Conservation (phyloP, 2,888 invertebrate species). For the Chymomyza caudatula region DNA sequence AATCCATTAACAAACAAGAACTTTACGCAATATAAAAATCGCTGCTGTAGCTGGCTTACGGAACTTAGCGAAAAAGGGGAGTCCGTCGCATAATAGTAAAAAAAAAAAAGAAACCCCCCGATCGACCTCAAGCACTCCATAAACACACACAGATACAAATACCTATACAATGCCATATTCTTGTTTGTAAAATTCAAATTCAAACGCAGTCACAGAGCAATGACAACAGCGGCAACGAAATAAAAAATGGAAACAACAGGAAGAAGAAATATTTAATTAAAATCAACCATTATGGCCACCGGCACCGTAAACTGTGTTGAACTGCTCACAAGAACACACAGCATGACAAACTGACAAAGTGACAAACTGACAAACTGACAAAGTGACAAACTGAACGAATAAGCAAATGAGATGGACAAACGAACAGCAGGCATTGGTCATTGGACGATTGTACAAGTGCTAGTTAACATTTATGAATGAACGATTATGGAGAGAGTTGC, state of each 20-base stretch:
- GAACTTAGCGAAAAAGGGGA: too few species aligned
- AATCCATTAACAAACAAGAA: too few species aligned
- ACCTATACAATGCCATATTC: background rate
- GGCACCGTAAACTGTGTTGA: constrained; percentile 44
- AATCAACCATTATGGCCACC: constrained; percentile 74
- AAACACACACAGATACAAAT: background rate
- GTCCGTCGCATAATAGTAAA: too few species aligned
- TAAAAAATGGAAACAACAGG: constrained; percentile 70
- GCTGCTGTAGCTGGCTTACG: too few species aligned
- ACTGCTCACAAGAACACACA: constrained; percentile 17
- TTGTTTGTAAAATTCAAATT: background rate
- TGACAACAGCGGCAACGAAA: constrained; percentile 28
- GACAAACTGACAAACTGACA: too few species aligned
- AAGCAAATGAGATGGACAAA: background rate
- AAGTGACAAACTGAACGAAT: background rate
- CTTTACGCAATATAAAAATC: too few species aligned
- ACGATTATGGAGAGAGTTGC: background rate
- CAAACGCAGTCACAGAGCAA: constrained; percentile 26
- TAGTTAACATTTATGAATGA: background rate
- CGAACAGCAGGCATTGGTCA: background rate
- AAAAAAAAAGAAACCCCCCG: too few species aligned
- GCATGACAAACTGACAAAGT: constrained; percentile 7
- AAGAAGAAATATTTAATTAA: constrained; percentile 79
- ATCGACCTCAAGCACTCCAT: background rate
- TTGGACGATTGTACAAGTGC: background rate